Evolutionary conservation across 92 coral and sea anemone genomes (phyloP), one percentile per base, ranked within the genome.

Genomic region (Siderastrea siderea): DNA sequence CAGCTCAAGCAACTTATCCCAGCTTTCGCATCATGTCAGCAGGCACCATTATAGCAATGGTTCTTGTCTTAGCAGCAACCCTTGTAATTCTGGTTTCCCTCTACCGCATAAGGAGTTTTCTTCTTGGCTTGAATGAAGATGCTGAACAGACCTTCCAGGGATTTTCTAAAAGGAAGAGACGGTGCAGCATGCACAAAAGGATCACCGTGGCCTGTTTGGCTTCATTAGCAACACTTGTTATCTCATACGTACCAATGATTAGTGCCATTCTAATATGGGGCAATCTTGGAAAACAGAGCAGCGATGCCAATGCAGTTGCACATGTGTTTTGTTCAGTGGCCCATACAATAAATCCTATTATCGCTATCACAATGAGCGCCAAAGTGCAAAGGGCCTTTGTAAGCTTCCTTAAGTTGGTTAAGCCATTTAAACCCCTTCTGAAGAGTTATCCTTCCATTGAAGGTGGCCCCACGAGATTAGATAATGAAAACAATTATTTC

Each of bases 331-430:
- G 62, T 52, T 52, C 62, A 0, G 6, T 74, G 13, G 14, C 78
- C 57, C 78, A 74, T 47, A 74, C 78, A 14, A 8, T 51, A 6
- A 74, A 74, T 52, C 78, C 78, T 49, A 11, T 74, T 1, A 51
- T 74, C 11, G 78, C 78, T 51, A 74, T 50, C 9, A 61, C 78
- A n/a, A 52, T 74, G 78, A 74, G 78, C 7, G 2, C 46, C 7
- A 74, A 47, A 6, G 3, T 74, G 5, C 60, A 74, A 61, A 74
- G 17, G 43, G 78, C 78, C 5, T 51, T 74, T 4, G 15, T 74
- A 17, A 50, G 47, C 8, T 43, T 19, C 15, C 15, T 74, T 16
- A 74, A 16, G 76, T 71, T 52, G 0, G n/a, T 71, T 71, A 3
- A 71, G 11, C 76, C 57, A 49, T 71, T 48, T 2, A 51, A 48